Percentiles rank a stretch among this genome's conserved stretches.
phyloP scores from a whole-genome alignment of 2,888 invertebrate genomes.

The Lasioglossum marginatum region DNA sequence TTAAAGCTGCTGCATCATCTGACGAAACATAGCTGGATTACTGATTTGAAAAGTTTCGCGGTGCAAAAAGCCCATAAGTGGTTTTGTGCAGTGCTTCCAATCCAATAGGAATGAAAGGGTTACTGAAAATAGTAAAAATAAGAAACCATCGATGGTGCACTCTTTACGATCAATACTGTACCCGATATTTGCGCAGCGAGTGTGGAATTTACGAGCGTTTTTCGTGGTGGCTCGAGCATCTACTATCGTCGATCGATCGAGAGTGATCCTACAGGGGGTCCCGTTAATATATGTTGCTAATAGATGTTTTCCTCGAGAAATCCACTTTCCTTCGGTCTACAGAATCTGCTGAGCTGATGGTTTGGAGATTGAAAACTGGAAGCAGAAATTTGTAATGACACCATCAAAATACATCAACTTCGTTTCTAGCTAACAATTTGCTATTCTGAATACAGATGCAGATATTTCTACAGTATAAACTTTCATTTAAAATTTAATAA shows the following conservation, averaged over 20 bases:
- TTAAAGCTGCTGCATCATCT: neutral
- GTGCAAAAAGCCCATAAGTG: neutral
- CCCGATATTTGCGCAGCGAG: neutral
- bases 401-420: neutral
- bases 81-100: neutral
- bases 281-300: neutral
- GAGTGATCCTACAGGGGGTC: neutral
- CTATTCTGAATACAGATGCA: neutral
- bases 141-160: neutral
- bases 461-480: neutral
- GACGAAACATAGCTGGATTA: neutral
- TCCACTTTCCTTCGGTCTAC: neutral
- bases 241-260: neutral
- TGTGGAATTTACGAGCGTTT: neutral
- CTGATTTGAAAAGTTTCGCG: neutral
- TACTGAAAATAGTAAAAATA: neutral
- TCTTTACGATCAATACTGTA: neutral
- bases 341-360: neutral
- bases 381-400: neutral
- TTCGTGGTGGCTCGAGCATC: neutral
- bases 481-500: neutral
- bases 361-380: neutral
- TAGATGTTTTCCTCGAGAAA: neutral
- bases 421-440: neutral
- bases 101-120: neutral